Evolutionary conservation across 2,113 vertebrate genomes (phyloP).

Genomic region (Prietella phreatophila): DNA sequence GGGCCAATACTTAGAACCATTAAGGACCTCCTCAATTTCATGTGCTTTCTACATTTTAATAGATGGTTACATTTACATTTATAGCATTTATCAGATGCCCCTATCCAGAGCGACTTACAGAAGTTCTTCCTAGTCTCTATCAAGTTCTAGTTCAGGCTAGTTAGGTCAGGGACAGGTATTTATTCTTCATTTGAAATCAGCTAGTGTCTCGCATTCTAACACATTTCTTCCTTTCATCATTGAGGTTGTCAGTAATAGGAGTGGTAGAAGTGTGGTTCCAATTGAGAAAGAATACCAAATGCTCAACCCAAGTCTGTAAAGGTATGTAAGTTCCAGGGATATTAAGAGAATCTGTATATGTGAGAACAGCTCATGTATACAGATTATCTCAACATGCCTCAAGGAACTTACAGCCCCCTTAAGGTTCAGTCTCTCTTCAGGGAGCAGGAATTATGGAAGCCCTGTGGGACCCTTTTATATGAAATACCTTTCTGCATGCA

Average conservation of each 20-base stretch:
- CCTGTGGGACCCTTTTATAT: conserved; percentile 65
- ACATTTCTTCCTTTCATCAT: neutral
- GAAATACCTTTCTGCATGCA: conserved; percentile 65
- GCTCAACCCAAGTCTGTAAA: neutral
- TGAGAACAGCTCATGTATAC: conserved; percentile 56
- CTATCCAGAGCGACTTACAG: neutral
- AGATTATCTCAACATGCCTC: conserved; percentile 34
- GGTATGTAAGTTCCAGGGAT: neutral
- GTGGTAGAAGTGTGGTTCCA: neutral
- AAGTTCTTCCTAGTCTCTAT: neutral
- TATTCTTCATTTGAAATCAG: neutral
- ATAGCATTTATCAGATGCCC: neutral
- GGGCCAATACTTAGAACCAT: neutral
- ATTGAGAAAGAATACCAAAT: neutral
- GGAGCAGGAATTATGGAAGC: conserved; percentile 59
- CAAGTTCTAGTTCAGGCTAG: neutral
- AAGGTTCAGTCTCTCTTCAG: conserved; percentile 61
- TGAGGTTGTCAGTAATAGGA: neutral
- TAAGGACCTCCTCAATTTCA: neutral
- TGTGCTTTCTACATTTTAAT: neutral
- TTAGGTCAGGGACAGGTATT: neutral
- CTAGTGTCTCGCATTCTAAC: neutral
- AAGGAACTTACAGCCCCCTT: conserved; percentile 52
- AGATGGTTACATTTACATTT: neutral
- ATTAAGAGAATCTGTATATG: neutral